Percentiles rank a stretch among this genome's conserved stretches.
Conservation (phyloP, 37 sponge, comb jelly and placozoan genomes). For the Mnemiopsis leidyi region DNA sequence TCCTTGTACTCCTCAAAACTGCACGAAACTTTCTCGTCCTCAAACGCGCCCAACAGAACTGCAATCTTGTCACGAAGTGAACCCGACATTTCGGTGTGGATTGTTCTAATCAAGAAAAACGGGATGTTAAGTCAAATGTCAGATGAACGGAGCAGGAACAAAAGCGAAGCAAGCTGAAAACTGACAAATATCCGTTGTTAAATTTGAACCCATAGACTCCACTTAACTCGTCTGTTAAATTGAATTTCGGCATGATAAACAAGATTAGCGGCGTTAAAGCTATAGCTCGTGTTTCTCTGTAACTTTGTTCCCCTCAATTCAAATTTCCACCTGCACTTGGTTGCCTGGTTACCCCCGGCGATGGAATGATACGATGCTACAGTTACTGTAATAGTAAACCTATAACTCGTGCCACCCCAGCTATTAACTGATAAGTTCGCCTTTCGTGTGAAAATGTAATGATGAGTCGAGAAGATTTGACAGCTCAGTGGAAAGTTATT, state of each 20-base stretch:
- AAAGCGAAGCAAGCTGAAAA: background rate
- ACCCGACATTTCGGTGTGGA: background rate
- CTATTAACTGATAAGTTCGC: background rate
- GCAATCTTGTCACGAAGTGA: constrained; percentile 1
- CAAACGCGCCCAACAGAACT: background rate
- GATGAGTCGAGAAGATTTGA: too few relatives aligned
- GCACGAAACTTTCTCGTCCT: background rate
- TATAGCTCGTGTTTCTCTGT: background rate
- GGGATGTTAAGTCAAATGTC: background rate
- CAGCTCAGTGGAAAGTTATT: too few relatives aligned
- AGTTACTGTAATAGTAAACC: background rate
- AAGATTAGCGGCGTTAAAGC: background rate
- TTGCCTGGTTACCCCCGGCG: background rate
- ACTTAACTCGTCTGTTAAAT: background rate
- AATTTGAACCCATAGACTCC: background rate
- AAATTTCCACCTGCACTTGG: background rate
- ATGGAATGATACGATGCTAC: background rate
- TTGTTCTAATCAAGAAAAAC: too few relatives aligned
- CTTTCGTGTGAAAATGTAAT: too few relatives aligned
- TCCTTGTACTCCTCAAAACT: background rate
- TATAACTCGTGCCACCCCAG: background rate
- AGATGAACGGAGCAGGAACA: background rate
- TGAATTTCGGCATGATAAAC: background rate
- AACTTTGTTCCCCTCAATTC: background rate
- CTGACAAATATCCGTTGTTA: background rate